These are phyloP conservation scores for Xenopus borealis DNA, from an alignment of 2,113 vertebrate species.

Conservation along the genomic window DNA sequence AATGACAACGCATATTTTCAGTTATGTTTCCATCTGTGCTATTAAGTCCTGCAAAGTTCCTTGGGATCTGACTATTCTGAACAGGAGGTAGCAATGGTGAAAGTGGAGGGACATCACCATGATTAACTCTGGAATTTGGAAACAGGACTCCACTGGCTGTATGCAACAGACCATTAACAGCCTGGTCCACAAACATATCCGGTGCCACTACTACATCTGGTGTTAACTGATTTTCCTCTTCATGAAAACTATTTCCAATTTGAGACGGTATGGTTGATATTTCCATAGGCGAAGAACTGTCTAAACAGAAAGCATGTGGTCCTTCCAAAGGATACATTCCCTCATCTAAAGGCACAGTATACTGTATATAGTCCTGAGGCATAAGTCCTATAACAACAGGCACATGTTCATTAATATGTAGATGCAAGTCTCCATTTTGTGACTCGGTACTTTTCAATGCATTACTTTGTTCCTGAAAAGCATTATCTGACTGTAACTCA, in stretches of 20 bases:
- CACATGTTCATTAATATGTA: conserved; percentile 91
- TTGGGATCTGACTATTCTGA: conserved; percentile 78
- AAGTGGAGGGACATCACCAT: conserved; percentile 76
- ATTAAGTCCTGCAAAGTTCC: conserved; percentile 80
- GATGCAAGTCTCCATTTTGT: conserved; percentile 80
- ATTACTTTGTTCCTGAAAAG: conserved; percentile 78
- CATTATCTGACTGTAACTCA: conserved; percentile 80
- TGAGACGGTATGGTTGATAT: conserved; percentile 75
- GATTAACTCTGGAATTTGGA: conserved; percentile 74
- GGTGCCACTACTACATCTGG: conserved; percentile 76
- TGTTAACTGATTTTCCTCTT: conserved; percentile 76
- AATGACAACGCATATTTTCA: conserved; percentile 87
- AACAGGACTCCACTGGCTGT: conserved; percentile 81
- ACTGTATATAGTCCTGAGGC: conserved; percentile 98
- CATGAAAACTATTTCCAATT: conserved; percentile 69
- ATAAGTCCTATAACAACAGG: conserved; percentile 93
- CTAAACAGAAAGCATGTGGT: conserved; percentile 83
- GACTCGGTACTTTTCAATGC: conserved; percentile 78
- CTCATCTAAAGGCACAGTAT: conserved; percentile 98
- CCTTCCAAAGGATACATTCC: conserved; percentile 91
- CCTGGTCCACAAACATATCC: conserved; percentile 86
- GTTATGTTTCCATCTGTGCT: conserved; percentile 80
- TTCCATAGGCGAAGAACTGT: conserved; percentile 90
- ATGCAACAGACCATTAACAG: conserved; percentile 78
- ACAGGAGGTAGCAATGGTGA: conserved; percentile 89